phyloP scores from a whole-genome alignment of 2,797 vertebrate genomes.

The Rallus crepitans region DNA sequence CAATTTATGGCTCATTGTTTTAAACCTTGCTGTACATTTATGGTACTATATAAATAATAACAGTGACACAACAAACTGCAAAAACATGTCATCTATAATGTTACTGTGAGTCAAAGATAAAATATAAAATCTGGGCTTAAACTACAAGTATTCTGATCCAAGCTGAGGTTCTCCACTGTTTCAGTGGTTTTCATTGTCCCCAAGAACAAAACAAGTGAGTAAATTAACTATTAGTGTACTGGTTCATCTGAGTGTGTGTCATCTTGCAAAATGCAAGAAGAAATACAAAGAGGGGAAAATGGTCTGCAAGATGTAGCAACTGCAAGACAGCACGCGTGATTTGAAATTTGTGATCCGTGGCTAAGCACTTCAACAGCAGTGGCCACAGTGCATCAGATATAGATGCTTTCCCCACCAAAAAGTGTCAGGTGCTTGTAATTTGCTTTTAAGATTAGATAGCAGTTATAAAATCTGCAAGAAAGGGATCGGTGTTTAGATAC shows the following conservation, averaged over 20 bases:
- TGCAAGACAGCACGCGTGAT: not conserved
- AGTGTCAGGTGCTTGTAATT: not conserved
- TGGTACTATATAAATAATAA: slow-evolving; percentile 8
- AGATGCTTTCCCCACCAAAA: not conserved
- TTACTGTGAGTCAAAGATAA: slow-evolving; percentile 24
- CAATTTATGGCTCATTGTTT: not conserved
- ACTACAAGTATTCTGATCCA: not conserved
- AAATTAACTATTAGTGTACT: not conserved
- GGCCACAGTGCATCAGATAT: not conserved
- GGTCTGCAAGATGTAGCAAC: not conserved
- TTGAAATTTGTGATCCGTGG: not conserved
- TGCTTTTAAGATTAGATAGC: not conserved
- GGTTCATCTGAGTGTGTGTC: not conserved
- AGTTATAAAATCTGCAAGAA: not conserved
- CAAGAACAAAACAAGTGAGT: not conserved
- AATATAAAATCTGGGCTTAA: slow-evolving; percentile 32
- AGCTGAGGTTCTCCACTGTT: not conserved
- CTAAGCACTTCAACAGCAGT: not conserved
- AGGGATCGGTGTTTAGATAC: not conserved
- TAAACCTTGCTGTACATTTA: not conserved
- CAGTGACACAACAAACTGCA: not conserved
- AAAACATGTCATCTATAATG: not conserved
- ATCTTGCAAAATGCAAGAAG: not conserved
- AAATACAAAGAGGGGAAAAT: not conserved
- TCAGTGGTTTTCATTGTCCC: not conserved